Evolutionary conservation across 2,888 invertebrate species (phyloP).

Genomic region (Caenorhabditis angaria): DNA sequence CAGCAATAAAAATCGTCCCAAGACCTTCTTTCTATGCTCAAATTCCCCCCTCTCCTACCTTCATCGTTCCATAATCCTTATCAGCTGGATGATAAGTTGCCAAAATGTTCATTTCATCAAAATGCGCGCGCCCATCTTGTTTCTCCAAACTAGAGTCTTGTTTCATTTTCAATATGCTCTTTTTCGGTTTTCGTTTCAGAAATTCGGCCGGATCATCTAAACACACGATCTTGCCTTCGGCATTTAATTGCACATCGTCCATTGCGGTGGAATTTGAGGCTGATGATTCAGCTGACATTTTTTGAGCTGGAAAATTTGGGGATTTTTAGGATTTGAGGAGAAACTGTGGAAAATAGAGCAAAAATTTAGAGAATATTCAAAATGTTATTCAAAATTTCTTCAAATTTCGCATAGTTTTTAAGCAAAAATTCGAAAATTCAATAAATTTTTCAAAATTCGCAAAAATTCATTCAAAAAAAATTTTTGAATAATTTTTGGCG

Average conservation of each 20-base stretch:
- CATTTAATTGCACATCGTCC: slow-evolving; percentile 41
- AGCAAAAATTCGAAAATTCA: no score
- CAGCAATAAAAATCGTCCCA: no score
- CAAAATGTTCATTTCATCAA: slow-evolving; percentile 96
- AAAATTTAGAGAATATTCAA: no score
- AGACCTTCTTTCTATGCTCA: no score
- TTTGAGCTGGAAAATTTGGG: background rate
- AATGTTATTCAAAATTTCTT: no score
- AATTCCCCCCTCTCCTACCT: slow-evolving; percentile 76
- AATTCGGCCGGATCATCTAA: slow-evolving; percentile 67
- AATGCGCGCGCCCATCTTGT: slow-evolving; percentile 67
- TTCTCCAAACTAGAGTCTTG: slow-evolving; percentile 56
- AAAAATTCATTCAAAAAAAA: no score
- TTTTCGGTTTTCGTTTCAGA: slow-evolving; percentile 70
- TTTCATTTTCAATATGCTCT: slow-evolving; percentile 70
- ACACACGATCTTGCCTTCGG: slow-evolving; percentile 50
- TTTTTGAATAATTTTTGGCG: no score
- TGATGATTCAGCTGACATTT: slow-evolving; percentile 7
- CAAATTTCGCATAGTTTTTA: no score
- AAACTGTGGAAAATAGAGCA: no score
- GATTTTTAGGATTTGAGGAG: no score
- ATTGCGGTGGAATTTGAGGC: slow-evolving; percentile 7
- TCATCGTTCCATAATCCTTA: slow-evolving; percentile 99
- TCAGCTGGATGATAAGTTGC: slow-evolving; percentile 96
- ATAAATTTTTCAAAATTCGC: no score